phyloP scores from a whole-genome alignment of 2,888 invertebrate genomes.

The Tuta absoluta region DNA sequence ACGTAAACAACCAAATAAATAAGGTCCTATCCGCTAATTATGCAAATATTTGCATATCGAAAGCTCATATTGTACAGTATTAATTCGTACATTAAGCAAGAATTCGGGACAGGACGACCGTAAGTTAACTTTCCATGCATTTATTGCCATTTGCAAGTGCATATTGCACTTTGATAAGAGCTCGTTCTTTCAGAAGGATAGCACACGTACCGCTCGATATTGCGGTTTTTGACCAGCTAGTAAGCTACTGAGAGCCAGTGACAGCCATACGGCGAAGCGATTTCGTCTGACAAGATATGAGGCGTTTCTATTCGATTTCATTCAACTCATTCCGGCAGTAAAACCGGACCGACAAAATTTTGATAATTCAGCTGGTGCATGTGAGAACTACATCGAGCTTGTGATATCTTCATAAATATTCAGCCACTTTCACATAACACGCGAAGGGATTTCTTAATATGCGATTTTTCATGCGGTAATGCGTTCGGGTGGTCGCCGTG shows the following conservation, averaged over 20 bases:
- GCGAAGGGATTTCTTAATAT: conserved; percentile 31
- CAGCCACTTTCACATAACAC: conserved; percentile 61
- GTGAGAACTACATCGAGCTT: conserved; percentile 41
- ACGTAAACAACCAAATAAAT: neutral
- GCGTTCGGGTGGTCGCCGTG: conserved; percentile 37
- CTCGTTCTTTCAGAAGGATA: conserved; percentile 33
- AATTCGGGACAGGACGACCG: conserved; percentile 34
- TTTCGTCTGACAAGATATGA: too few relatives aligned
- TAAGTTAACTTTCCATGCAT: conserved; percentile 68
- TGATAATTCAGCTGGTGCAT: too few relatives aligned
- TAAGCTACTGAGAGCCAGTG: too few relatives aligned
- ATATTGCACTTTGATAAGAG: conserved; percentile 56
- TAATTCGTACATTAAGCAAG: conserved; percentile 47
- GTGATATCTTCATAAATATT: conserved; percentile 69
- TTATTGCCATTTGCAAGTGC: conserved; percentile 53
- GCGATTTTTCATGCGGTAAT: conserved; percentile 32
- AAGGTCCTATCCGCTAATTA: conserved; percentile 34
- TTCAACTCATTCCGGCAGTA: too few relatives aligned
- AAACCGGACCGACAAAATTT: too few relatives aligned
- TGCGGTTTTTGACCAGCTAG: too few relatives aligned
- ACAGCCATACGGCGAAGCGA: too few relatives aligned
- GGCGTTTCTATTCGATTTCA: too few relatives aligned
- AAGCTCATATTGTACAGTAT: conserved; percentile 46
- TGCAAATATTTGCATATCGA: conserved; percentile 54
- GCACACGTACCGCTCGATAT: too few relatives aligned